Percentiles rank a stretch among this genome's conserved stretches.
Evolutionary conservation across 2,113 vertebrate genomes (phyloP).

Genomic region (Cebidichthys violaceus): DNA sequence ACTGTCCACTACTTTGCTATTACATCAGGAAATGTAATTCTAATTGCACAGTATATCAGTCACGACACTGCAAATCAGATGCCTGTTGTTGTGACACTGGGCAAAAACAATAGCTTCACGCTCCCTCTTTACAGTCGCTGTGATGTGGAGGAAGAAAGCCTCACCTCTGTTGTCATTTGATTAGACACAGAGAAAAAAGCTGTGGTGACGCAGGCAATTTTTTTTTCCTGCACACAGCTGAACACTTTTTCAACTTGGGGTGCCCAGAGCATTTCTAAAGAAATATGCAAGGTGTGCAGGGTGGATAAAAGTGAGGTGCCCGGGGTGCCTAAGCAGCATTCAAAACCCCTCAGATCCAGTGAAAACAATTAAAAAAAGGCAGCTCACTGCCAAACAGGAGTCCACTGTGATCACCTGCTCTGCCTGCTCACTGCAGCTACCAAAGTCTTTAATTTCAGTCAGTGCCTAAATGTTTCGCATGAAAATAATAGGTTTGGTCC

Average conservation of each 20-base stretch:
- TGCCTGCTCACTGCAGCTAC: constrained; percentile 12
- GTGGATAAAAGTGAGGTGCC: constrained; percentile 39
- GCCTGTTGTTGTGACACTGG: background rate
- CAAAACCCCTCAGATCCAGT: constrained; percentile 42
- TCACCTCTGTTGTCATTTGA: constrained; percentile 27
- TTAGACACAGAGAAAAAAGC: constrained; percentile 27
- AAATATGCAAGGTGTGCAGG: constrained; percentile 32
- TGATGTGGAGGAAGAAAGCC: background rate
- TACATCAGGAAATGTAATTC: constrained; percentile 41
- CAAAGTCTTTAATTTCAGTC: constrained; percentile 7
- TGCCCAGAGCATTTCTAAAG: constrained; percentile 36
- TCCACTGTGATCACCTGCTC: constrained; percentile 7
- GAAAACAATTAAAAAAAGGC: constrained; percentile 38
- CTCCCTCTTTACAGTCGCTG: constrained; percentile 5
- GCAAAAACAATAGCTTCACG: background rate
- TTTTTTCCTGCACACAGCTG: background rate
- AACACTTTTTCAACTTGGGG: constrained; percentile 37
- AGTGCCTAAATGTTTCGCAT: background rate
- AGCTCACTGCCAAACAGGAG: constrained; percentile 16
- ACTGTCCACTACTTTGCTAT: constrained; percentile 43
- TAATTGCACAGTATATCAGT: constrained; percentile 28
- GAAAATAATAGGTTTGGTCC: background rate
- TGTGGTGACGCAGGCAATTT: background rate
- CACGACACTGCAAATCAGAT: constrained; percentile 25
- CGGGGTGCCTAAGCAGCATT: constrained; percentile 18